phyloP scores from a whole-genome alignment of 2,113 vertebrate species.

The Paradisaea rubra region DNA sequence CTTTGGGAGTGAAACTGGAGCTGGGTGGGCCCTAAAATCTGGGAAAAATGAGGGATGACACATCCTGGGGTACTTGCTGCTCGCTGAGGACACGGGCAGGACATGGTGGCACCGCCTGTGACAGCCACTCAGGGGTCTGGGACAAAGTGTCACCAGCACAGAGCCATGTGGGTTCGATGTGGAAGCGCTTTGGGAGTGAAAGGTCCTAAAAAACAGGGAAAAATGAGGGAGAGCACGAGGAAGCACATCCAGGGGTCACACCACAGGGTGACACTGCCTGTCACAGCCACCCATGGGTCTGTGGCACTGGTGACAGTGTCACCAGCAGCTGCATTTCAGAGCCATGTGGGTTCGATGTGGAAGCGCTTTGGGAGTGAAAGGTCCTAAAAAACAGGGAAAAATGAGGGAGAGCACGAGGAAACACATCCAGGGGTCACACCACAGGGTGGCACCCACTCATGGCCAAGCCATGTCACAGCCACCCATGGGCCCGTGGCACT shows the following conservation, averaged over 20 bases:
- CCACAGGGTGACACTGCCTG: no score
- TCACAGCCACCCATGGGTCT: background rate
- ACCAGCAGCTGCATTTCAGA: background rate
- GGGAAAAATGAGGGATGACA: background rate
- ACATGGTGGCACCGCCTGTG: background rate
- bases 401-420: accelerated
- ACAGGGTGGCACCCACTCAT: no score
- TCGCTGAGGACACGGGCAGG: no score
- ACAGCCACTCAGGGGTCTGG: background rate
- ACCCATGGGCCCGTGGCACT: background rate
- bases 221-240: background rate
- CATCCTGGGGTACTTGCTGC: background rate
- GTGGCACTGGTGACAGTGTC: background rate
- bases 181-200: background rate
- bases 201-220: background rate
- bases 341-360: background rate
- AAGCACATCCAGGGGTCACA: no score
- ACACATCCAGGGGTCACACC: background rate
- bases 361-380: background rate
- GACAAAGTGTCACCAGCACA: background rate
- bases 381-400: background rate
- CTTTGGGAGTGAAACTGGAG: background rate
- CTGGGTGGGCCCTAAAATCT: background rate
- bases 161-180: background rate
- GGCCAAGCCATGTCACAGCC: background rate